These are phyloP conservation scores for Penaeus monodon DNA, from an alignment of 2,888 invertebrate species.

Conservation along the genomic window DNA sequence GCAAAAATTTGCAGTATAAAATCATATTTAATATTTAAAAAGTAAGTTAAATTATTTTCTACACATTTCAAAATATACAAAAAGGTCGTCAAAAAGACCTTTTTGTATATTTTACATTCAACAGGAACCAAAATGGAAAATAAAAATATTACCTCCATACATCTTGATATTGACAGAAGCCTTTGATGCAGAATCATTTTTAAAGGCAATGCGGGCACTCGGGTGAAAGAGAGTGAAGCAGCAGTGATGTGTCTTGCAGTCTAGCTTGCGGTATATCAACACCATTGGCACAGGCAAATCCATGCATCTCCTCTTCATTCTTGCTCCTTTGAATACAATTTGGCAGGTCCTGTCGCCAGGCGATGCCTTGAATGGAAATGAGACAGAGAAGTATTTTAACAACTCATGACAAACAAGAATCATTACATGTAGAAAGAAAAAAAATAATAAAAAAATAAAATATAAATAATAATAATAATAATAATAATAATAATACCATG, in stretches of 20 bases:
- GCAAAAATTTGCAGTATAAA: too few relatives aligned
- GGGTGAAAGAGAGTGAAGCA: conserved; percentile 62
- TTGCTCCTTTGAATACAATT: conserved; percentile 60
- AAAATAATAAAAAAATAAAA: not conserved
- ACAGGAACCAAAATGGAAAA: not conserved
- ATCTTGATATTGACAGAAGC: conserved; percentile 48
- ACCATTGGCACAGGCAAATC: conserved; percentile 55
- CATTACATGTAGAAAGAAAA: not conserved
- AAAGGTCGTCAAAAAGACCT: not conserved
- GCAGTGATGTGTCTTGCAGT: conserved; percentile 60
- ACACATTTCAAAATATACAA: not conserved
- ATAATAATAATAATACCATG: too few relatives aligned
- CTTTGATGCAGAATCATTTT: conserved; percentile 40
- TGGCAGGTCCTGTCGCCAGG: conserved; percentile 43
- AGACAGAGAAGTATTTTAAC: not conserved
- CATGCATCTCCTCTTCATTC: conserved; percentile 59
- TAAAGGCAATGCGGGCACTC: conserved; percentile 47
- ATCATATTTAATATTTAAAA: too few relatives aligned
- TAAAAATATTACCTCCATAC: conserved; percentile 48
- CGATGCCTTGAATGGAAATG: not conserved
- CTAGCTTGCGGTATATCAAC: conserved; percentile 53
- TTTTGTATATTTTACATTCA: not conserved
- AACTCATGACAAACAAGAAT: not conserved
- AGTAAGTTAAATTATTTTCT: too few relatives aligned
- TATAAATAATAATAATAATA: too few relatives aligned